phyloP scores from a whole-genome alignment of 2,797 vertebrate species.

The Protonibea diacanthus region DNA sequence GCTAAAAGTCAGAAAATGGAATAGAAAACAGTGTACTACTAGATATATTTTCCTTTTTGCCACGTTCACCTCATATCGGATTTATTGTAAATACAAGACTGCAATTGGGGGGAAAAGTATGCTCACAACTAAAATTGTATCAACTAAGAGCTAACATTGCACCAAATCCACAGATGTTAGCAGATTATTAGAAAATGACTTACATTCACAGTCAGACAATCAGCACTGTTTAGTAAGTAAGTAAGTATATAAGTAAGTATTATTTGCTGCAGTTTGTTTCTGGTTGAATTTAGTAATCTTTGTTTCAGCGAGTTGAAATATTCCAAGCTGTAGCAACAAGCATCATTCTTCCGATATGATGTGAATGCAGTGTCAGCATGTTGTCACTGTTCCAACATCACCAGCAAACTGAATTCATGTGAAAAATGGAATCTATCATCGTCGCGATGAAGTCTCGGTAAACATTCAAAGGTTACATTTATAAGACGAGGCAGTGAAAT shows the following conservation, averaged over 20 bases:
- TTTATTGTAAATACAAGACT: conserved; percentile 44
- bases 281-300: background rate
- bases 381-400: conserved; percentile 44
- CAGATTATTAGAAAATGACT: background rate
- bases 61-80: conserved; percentile 48
- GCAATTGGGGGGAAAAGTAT: background rate
- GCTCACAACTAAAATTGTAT: background rate
- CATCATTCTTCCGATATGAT: conserved; percentile 47
- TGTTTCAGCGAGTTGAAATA: background rate
- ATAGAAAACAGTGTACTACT: conserved; percentile 34
- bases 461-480: background rate
- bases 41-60: conserved; percentile 36
- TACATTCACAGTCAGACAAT: conserved; percentile 23
- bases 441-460: background rate
- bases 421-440: conserved; percentile 1
- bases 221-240: conserved; percentile 1
- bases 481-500: background rate
- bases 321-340: conserved; percentile 9
- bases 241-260: background rate
- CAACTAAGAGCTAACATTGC: background rate
- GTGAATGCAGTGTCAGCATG: conserved; percentile 31
- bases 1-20: conserved; percentile 31
- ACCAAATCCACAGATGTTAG: conserved; percentile 6
- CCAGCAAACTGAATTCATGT: conserved; percentile 49
- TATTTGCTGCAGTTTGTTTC: conserved; percentile 3